phyloP scores from a whole-genome alignment of 2,797 vertebrate genomes.

The Epinephelus malabaricus region DNA sequence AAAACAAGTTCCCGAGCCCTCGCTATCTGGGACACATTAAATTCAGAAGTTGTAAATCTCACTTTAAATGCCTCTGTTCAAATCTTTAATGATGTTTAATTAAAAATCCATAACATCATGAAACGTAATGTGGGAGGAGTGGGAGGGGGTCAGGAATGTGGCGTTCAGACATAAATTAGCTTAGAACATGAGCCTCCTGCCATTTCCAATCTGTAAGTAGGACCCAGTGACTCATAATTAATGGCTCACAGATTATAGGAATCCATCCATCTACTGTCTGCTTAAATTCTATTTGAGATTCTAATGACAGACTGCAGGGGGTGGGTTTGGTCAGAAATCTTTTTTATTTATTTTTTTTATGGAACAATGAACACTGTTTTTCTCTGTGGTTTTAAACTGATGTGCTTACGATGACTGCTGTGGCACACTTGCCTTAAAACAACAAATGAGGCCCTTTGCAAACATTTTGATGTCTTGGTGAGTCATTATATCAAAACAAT shows the following conservation, averaged over 20 bases:
- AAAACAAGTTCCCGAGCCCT: conserved; percentile 31
- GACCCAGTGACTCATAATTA: conserved; percentile 75
- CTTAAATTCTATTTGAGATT: conserved; percentile 63
- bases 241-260: conserved; percentile 73
- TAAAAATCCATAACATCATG: conserved; percentile 58
- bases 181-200: conserved; percentile 70
- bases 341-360: conserved; percentile 27
- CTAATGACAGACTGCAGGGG: conserved; percentile 51
- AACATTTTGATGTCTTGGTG: conserved; percentile 51
- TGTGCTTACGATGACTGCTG: not conserved
- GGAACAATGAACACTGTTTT: conserved; percentile 45
- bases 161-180: conserved; percentile 77
- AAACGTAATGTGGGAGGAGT: conserved; percentile 41
- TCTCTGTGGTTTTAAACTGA: conserved; percentile 26
- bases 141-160: conserved; percentile 71
- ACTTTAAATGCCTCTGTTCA: conserved; percentile 48
- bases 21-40: conserved; percentile 27
- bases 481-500: conserved; percentile 65
- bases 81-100: conserved; percentile 61
- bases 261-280: conserved; percentile 61
- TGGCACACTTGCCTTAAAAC: conserved; percentile 13
- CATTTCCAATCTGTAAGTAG: conserved; percentile 72
- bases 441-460: conserved; percentile 50
- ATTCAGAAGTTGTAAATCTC: conserved; percentile 61
- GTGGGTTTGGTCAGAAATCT: conserved; percentile 19